Conservation (phyloP, 2,113 vertebrate species). For the Psilopsiagon aurifrons region DNA sequence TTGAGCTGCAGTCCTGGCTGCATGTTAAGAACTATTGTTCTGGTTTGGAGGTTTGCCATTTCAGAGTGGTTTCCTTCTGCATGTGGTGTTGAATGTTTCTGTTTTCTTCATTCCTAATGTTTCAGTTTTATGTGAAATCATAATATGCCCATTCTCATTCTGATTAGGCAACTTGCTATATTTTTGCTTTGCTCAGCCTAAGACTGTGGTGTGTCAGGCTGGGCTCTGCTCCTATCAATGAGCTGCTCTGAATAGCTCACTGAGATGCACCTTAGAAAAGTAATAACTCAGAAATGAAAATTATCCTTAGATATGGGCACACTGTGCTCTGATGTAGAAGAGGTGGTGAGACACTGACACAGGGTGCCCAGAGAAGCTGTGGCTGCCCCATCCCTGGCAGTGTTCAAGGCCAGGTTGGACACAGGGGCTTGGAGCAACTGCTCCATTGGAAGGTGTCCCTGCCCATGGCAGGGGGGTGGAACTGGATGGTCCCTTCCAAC, state of each 20-base stretch:
- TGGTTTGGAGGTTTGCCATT: not conserved
- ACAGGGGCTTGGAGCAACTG: not conserved
- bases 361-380: not conserved
- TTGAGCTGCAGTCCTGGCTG: not conserved
- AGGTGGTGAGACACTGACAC: not conserved
- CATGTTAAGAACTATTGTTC: not conserved
- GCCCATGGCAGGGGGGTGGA: not conserved
- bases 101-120: not conserved
- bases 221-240: not conserved
- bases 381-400: not conserved
- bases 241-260: not conserved
- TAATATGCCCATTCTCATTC: not conserved
- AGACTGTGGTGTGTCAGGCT: not conserved
- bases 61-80: not conserved
- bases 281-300: not conserved
- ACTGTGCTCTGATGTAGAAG: not conserved
- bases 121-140: not conserved
- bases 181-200: not conserved
- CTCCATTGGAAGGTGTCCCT: not conserved
- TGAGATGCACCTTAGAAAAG: not conserved
- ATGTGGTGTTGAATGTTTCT: not conserved
- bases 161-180: not conserved
- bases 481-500: not conserved
- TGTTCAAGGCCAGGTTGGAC: not conserved
- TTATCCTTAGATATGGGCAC: rapidly evolving